Base-by-base conservation (phyloP, 2,797 vertebrate genomes). In the Pangasius larnaudii region DNA sequence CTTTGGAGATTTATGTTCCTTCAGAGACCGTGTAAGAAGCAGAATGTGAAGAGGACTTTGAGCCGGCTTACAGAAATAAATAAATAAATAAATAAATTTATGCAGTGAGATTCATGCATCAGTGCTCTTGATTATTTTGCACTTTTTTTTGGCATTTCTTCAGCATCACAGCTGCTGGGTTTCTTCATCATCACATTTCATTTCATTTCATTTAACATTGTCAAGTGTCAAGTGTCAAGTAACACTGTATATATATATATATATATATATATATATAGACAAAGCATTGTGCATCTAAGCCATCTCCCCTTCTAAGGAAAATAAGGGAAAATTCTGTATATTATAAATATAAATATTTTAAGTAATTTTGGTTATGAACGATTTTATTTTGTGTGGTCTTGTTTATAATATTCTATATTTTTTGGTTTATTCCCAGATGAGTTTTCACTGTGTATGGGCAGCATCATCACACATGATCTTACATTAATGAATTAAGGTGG, bases 1-100 rank as follows among this genome's bases (percentile, higher is more conserved):
- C 30, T 85, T 81, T 61, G 27, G 39, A 53, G 84, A 36, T 72
- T 85, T 42, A 72, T 71, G 79, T 83, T 89, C 9, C 59, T 85
- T 82, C 65, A 77, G 61, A 39, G 18, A 19, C 33, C 56, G 0
- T 72, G 65, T 63, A 80, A 65, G 53, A 75, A 53, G 74, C 56
- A 87, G 74, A 27, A 58, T 13, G 58, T 69, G n/a, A 61, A 53
- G 24, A 42, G 18, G 72, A 56, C 84, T 56, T 16, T 84, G 3
- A 85, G 49, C n/a, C 49, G 22, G 24, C 18, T 36, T 58, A 42
- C 33, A 22, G 33, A 84, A 72, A n/a, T n/a, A 27, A 72, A 65
- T 5, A 39, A 39, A 39, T 39, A 39, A 39, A 39, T 39, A 39
- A 67, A 84, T n/a, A 69, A 58, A 24, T 13, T 42, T 5, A 33